Base-by-base conservation (phyloP, 2,113 vertebrate genomes). In the Podarcis raffonei region DNA sequence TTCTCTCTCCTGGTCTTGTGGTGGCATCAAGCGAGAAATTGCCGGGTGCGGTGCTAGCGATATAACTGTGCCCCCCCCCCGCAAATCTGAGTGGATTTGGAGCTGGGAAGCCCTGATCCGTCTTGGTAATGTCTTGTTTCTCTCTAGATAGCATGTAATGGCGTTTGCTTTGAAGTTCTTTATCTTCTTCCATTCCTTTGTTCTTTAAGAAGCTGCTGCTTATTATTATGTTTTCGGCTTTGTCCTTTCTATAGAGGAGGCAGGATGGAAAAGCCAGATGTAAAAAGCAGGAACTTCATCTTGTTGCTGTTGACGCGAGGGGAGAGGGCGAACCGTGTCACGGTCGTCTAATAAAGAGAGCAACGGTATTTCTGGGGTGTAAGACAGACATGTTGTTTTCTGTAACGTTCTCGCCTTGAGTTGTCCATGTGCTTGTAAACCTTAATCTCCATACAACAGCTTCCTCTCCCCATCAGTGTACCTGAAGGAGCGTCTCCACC, bases 101-200 rank as follows among this genome's bases (percentile, higher is more conserved):
- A 79, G 76, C 22, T 15, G 59, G 15, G 62, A 79, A 68, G 32
- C 39, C 57, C 62, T 80, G 77, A 80, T 87, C 65, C 65, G n/a
- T 86, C 30, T 23, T 5, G 39, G 75, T 78, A 69, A 71, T 87
- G 32, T 57, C 77, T 81, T 87, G 77, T 80, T 80, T 71, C 85
- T 87, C 77, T 32, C 65, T 57, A 66, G 42, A 48, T 57, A 27
- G 85, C 80, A 71, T 71, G 76, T 71, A 87, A 71, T 57, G 42
- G 85, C 1, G 20, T 57, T 53, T 71, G 85, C 78, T 86, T 86
- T 86, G 76, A 86, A 86, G 62, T 79, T 35, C 85, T 81, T 80
- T 71, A 80, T 87, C 85, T 53, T 79, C 66, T 48, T 69, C 71
- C 37, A 53, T 84, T 66, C 66, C 42, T 84, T 84, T 84, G 82